A percentile compares a stretch with the other conserved stretches of the same genome.
Evolutionary conservation across 2,888 invertebrate species (phyloP).

Genomic region (Stenchaetothrips biformis): DNA sequence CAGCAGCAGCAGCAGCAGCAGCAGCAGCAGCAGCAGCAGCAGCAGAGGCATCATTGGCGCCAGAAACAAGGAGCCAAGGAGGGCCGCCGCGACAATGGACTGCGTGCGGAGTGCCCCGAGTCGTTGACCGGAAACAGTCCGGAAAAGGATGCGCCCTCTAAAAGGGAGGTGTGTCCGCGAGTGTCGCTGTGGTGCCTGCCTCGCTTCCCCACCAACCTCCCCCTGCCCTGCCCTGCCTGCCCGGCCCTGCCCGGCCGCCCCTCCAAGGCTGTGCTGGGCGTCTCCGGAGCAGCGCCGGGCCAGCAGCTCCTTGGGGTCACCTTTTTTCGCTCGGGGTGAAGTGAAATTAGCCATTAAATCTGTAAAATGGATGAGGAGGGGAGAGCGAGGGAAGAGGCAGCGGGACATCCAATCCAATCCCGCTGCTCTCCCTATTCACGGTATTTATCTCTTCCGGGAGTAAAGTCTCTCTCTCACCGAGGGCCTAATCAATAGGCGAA

Average conservation of each 20-base stretch:
- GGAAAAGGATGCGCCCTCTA: not conserved
- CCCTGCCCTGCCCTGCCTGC: not conserved
- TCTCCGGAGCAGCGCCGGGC: not conserved
- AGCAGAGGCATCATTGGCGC: not conserved
- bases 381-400: not conserved
- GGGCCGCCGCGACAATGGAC: not conserved
- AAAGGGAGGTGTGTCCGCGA: constrained; percentile 16
- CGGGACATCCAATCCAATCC: not conserved
- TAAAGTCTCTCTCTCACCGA: not conserved
- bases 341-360: constrained; percentile 22
- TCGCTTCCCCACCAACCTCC: not conserved
- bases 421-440: not conserved
- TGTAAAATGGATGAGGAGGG: constrained; percentile 11
- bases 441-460: constrained; percentile 1
- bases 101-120: not conserved
- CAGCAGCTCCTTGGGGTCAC: constrained; percentile 2
- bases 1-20: not conserved
- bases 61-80: not conserved
- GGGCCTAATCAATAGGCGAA: constrained; percentile 1
- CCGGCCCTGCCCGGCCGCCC: not conserved
- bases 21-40: not conserved
- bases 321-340: constrained; percentile 22
- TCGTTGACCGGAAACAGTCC: not conserved
- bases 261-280: not conserved
- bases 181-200: not conserved